These are phyloP conservation scores for Anguilla rostrata DNA, from an alignment of 2,113 vertebrate species.

Conservation along the genomic window DNA sequence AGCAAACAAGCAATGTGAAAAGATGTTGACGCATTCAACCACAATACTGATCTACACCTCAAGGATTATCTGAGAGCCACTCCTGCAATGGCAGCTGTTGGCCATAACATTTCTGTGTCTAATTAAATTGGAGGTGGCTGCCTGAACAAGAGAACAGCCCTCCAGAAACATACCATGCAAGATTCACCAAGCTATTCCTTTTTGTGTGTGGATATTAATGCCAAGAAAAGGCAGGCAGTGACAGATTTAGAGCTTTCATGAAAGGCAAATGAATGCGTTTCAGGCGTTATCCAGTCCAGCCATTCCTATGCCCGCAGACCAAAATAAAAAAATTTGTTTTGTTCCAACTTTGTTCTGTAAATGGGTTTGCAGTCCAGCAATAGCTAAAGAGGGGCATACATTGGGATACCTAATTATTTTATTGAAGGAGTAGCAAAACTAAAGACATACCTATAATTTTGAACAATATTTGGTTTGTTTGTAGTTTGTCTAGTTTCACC, in stretches of 20 bases:
- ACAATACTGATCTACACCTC: too few species aligned
- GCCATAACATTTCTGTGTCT: neutral
- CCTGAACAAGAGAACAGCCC: neutral
- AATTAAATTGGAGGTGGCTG: neutral
- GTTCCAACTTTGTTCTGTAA: neutral
- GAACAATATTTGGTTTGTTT: too few species aligned
- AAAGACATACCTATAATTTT: too few species aligned
- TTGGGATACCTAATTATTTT: too few species aligned
- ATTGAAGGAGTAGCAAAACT: too few species aligned
- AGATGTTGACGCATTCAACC: too few species aligned
- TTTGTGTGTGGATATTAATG: neutral
- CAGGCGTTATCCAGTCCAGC: neutral
- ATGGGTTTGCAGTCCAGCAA: neutral
- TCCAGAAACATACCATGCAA: neutral
- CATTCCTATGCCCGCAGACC: neutral
- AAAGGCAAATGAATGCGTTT: neutral
- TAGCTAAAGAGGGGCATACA: too few species aligned
- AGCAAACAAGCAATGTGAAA: too few species aligned
- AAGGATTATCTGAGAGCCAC: neutral
- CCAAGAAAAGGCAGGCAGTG: neutral
- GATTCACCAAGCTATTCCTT: neutral
- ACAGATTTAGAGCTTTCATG: neutral
- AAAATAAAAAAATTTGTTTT: neutral
- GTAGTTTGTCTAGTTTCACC: too few species aligned
- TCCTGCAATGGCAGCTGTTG: neutral